phyloP scores from a whole-genome alignment of 1,140 invertebrate species.

The Armadillidium nasatum region DNA sequence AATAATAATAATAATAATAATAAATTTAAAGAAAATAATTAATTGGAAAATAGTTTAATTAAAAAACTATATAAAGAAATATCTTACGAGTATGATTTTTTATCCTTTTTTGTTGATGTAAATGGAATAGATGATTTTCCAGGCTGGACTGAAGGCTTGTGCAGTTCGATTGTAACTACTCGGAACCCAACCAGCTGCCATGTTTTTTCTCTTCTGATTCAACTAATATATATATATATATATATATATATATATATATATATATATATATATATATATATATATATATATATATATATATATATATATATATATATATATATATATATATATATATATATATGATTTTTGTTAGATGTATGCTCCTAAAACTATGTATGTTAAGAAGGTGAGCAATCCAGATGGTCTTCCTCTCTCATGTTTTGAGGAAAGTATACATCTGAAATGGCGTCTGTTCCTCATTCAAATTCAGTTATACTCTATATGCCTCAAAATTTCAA shows the following conservation, averaged over 20 bases:
- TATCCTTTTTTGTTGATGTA: conserved; percentile 28
- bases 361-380: background rate
- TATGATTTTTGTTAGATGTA: too few relatives aligned
- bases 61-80: too few relatives aligned
- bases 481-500: too few relatives aligned
- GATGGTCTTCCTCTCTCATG: too few relatives aligned
- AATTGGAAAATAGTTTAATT: too few relatives aligned
- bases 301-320: background rate
- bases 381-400: too few relatives aligned
- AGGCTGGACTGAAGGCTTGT: conserved; percentile 74
- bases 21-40: too few relatives aligned
- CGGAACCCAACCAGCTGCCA: conserved; percentile 88
- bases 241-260: conserved; percentile 1
- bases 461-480: too few relatives aligned
- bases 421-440: too few relatives aligned
- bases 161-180: conserved; percentile 86
- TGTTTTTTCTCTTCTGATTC: conserved; percentile 44
- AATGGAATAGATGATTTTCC: conserved; percentile 61
- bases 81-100: too few relatives aligned
- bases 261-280: conserved; percentile 14
- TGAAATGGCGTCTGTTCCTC: too few relatives aligned
- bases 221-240: background rate
- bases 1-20: too few relatives aligned
- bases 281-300: conserved; percentile 12
- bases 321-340: conserved; percentile 11